A percentile compares a stretch with the other conserved stretches of the same genome.
These are phyloP conservation scores for Lamproptera curius DNA, from an alignment of 2,888 invertebrate genomes.

Conservation along the genomic window DNA sequence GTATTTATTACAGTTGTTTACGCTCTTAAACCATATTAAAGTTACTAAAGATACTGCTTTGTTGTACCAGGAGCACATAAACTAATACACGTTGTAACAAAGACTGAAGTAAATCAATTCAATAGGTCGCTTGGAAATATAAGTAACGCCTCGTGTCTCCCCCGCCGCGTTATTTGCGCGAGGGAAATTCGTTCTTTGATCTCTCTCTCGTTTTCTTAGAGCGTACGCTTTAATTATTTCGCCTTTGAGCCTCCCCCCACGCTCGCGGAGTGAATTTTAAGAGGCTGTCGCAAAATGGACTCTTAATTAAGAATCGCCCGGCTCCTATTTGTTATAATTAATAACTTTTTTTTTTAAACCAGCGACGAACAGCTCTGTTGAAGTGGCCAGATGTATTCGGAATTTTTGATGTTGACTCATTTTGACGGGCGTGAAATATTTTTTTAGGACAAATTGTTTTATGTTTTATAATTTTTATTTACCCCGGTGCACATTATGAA, in stretches of 20 bases:
- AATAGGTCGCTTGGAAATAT: no score
- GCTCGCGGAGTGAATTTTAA: slow-evolving; percentile 71
- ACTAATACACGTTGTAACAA: no score
- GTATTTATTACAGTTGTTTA: no score
- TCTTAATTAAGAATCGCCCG: slow-evolving; percentile 63
- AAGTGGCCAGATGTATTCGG: background rate
- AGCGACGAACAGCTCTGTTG: background rate
- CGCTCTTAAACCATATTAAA: no score
- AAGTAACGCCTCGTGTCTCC: slow-evolving; percentile 43
- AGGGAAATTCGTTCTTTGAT: slow-evolving; percentile 68
- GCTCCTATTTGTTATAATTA: slow-evolving; percentile 70
- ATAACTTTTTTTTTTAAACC: slow-evolving; percentile 41
- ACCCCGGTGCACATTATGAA: background rate
- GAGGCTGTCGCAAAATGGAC: slow-evolving; percentile 71
- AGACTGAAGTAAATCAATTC: no score
- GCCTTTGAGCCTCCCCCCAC: slow-evolving; percentile 60
- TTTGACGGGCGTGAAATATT: no score
- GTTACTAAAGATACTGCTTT: no score
- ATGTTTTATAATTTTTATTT: background rate
- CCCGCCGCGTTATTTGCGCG: slow-evolving; percentile 56
- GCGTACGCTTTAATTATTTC: slow-evolving; percentile 73
- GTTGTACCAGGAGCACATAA: no score
- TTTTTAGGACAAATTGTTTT: background rate
- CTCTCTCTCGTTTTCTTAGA: slow-evolving; percentile 65
- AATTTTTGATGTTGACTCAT: background rate